Conservation (phyloP, 2,888 invertebrate genomes). For the Cryptocephalus moraei region DNA sequence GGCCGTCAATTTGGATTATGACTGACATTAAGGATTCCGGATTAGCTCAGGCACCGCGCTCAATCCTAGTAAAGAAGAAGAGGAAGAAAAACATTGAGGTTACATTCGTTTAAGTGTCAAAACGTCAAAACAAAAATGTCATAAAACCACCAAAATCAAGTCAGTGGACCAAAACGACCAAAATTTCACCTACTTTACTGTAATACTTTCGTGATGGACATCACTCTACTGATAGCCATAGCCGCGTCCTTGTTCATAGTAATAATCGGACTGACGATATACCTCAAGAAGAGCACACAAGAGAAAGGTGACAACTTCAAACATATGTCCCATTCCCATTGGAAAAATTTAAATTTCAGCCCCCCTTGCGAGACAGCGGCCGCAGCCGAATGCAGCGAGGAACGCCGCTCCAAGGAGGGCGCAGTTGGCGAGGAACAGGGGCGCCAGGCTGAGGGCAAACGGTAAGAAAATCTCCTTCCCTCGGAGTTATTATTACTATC, state of each 20-base stretch:
- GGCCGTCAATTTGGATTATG: too few species aligned
- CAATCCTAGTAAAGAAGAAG: too few species aligned
- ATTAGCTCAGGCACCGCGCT: too few species aligned
- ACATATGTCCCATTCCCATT: neutral
- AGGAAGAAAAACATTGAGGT: too few species aligned
- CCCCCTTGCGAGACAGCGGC: conserved; percentile 19
- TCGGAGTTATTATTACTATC: neutral
- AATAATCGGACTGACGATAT: conserved; percentile 34
- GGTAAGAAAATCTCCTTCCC: conserved; percentile 8
- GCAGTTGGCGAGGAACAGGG: conserved; percentile 62
- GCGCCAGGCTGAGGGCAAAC: conserved; percentile 49
- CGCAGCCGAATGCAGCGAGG: conserved; percentile 34
- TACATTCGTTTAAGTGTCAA: too few species aligned
- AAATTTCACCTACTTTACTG: too few species aligned
- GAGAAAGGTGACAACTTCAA: conserved; percentile 8
- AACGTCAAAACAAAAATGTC: too few species aligned
- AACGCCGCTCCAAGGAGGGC: conserved; percentile 54
- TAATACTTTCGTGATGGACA: conserved; percentile 35
- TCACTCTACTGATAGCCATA: conserved; percentile 37
- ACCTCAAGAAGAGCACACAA: conserved; percentile 23
- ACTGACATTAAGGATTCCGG: too few species aligned
- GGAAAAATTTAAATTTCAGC: conserved; percentile 1
- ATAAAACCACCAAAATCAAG: too few species aligned
- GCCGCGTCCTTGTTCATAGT: conserved; percentile 34
- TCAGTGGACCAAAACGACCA: too few species aligned